Base-by-base conservation (phyloP, 2,888 invertebrate genomes). In the Trisateles emortualis region DNA sequence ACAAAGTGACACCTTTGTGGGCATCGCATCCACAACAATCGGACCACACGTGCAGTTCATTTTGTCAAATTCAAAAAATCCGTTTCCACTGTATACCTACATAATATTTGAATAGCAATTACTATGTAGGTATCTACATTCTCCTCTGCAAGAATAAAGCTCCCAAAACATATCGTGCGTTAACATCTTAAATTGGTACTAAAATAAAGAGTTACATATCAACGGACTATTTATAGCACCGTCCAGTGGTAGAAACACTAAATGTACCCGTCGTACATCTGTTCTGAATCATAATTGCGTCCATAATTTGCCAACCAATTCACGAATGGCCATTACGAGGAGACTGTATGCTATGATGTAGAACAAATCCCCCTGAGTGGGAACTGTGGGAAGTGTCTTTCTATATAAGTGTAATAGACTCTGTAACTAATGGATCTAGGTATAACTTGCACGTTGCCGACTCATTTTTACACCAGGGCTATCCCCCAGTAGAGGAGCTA, bases 281-380 rank as follows among this genome's bases (percentile, higher is more conserved):
- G 35, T 33, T 24, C 40, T 39, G 33, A 44, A 52, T 46, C 41
- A 52, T 41, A 52, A 52, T 46, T 46, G 52, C 16, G 40, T 22
- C 16, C 10, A 30, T 52, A 52, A 35, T 46, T 40, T 40, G 24
- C 17, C 29, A 36, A 14, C 39, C 35, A 45, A 35, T 51, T 45
- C 35, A 26, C 29, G 32, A 29, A 11, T 30, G 10, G n/a, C n/a
- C n/a, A n/a, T n/a, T n/a, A n/a, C n/a, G n/a, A n/a, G n/a, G 17
- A 30, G 32, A 13, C 30, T 13, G 22, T 29, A 26, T 46, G 19
- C 24, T 13, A 24, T 30, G 22, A 38, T 29, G 13, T 49, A 33
- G 17, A 29, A 29, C 26, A 17, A 11, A 17, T 6, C 14, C 14
- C 22, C 4, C 3, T 22, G 24, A 35, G 9, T 14, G n/a, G 13